Conservation (phyloP, 2,113 vertebrate genomes). For the Cinclus mexicanus region DNA sequence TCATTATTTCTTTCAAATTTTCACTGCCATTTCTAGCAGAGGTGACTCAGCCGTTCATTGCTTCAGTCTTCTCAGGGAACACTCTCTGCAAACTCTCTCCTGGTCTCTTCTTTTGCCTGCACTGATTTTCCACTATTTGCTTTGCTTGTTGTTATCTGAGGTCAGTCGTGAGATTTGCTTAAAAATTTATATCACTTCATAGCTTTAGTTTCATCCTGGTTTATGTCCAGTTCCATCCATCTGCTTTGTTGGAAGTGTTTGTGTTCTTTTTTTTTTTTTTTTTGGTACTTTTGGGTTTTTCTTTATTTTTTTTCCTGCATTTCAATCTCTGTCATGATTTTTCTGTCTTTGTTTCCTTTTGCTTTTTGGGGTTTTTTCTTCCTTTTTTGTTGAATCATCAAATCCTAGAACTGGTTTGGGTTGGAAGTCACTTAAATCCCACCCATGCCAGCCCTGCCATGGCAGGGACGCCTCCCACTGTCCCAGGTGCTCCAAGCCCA, state of each 20-base stretch:
- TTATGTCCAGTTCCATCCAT: not conserved
- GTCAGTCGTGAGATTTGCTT: not conserved
- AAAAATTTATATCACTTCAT: not conserved
- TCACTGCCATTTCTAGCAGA: not conserved
- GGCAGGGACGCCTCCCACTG: not conserved
- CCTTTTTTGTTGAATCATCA: not conserved
- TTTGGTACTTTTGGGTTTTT: not conserved
- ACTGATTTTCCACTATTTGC: constrained; percentile 11
- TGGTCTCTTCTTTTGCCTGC: not conserved
- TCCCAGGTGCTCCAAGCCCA: not conserved
- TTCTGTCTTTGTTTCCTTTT: not conserved
- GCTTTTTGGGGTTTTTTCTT: not conserved
- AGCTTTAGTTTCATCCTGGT: not conserved
- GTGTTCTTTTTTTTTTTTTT: not conserved
- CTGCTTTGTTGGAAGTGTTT: not conserved
- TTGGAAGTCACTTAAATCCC: not conserved
- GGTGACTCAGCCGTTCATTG: not conserved
- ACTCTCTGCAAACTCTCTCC: not conserved
- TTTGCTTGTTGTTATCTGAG: not conserved
- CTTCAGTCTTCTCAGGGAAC: not conserved
- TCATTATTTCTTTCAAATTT: not conserved
- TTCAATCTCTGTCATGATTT: not conserved
- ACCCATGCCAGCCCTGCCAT: not conserved
- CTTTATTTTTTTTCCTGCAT: not conserved
- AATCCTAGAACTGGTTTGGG: not conserved